Conservation (phyloP, 2,113 vertebrate genomes). For the Pachyramphus minor region DNA sequence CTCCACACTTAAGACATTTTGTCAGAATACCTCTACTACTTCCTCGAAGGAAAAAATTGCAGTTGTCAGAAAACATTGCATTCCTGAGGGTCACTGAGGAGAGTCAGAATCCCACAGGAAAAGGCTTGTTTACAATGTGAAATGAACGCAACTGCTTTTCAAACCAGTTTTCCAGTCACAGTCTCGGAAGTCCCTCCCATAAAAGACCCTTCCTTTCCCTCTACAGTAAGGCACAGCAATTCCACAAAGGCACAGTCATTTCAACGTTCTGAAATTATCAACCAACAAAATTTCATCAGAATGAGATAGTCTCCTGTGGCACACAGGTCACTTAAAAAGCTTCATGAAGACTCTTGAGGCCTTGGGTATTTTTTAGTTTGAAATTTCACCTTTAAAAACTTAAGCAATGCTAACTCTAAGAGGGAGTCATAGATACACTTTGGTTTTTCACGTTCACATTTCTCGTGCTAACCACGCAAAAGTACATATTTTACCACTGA, state of each 20-base stretch:
- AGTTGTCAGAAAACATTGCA: neutral
- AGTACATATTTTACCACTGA: neutral
- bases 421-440: neutral
- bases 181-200: neutral
- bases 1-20: neutral
- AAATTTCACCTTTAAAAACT: neutral
- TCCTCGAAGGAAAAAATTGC: neutral
- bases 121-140: neutral
- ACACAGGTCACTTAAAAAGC: neutral
- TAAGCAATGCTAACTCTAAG: neutral
- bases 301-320: neutral
- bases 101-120: neutral
- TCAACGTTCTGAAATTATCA: neutral
- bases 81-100: neutral
- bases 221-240: neutral
- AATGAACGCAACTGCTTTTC: neutral
- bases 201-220: neutral
- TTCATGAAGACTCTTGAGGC: neutral
- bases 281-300: neutral
- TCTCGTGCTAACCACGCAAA: neutral
- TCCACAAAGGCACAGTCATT: neutral
- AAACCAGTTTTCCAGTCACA: neutral
- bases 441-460: neutral
- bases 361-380: neutral
- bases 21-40: neutral